Conservation (phyloP, 2,888 invertebrate genomes). For the Scaptodrosophila latifasciaeformis region DNA sequence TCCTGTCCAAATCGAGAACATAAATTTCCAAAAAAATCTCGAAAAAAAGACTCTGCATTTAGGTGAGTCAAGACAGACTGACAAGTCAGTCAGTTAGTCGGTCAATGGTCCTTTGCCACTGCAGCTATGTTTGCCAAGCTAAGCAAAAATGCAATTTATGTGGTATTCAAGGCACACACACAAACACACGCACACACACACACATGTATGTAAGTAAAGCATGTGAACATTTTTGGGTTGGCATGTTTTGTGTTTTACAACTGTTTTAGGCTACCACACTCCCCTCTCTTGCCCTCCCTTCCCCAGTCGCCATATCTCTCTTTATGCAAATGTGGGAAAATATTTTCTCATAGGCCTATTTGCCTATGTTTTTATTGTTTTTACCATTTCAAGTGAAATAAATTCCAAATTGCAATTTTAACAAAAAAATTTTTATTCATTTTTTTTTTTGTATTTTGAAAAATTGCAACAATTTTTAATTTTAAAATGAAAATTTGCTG, state of each 20-base stretch:
- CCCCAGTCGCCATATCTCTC: not conserved
- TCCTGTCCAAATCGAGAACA: conserved; percentile 6
- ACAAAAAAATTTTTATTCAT: not conserved
- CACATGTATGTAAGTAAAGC: conserved; percentile 18
- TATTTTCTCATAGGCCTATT: conserved; percentile 14
- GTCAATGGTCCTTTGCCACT: no score
- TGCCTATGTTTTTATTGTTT: no score
- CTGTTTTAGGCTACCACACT: not conserved
- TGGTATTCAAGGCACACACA: conserved; percentile 5
- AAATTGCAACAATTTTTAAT: conserved; percentile 14
- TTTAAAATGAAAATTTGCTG: not conserved
- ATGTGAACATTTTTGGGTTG: conserved; percentile 41
- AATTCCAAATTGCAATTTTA: conserved; percentile 20
- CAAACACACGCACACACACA: conserved; percentile 30
- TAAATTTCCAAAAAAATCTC: no score
- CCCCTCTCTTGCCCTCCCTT: not conserved
- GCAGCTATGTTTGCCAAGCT: no score
- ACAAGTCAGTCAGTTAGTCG: no score
- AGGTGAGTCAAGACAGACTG: no score
- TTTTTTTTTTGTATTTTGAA: conserved; percentile 15
- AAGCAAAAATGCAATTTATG: conserved; percentile 41
- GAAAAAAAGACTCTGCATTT: no score
- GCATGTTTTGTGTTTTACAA: conserved; percentile 7
- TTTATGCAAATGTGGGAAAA: conserved; percentile 35
- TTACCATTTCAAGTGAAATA: conserved; percentile 3